A percentile compares a stretch with the other conserved stretches of the same genome.
These are phyloP conservation scores for Yponomeuta evonymella DNA, from an alignment of 2,888 invertebrate species.

Conservation along the genomic window DNA sequence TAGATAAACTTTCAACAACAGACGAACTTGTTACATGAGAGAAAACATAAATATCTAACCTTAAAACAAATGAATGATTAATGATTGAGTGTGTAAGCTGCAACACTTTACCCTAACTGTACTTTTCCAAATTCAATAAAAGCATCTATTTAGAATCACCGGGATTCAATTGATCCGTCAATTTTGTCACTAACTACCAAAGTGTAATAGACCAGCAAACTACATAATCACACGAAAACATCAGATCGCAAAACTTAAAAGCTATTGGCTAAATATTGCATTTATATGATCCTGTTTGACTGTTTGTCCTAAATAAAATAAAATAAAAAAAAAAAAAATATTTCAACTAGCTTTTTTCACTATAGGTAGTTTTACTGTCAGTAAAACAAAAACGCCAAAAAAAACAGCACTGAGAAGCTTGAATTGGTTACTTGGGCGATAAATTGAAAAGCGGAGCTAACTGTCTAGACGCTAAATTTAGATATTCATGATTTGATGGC, in stretches of 20 bases:
- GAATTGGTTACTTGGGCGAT: background rate
- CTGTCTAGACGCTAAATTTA: background rate
- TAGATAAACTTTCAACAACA: background rate
- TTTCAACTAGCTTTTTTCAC: background rate
- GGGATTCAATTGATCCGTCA: background rate
- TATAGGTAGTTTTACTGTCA: background rate
- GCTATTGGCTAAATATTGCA: slow-evolving; percentile 1
- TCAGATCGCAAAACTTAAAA: background rate
- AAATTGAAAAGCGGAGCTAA: slow-evolving; percentile 8
- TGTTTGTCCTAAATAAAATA: too few relatives aligned
- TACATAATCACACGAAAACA: background rate
- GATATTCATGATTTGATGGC: background rate
- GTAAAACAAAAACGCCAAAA: too few relatives aligned
- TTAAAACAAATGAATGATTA: too few relatives aligned
- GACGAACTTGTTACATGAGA: background rate
- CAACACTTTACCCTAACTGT: background rate
- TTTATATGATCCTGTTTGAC: too few relatives aligned
- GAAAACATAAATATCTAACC: too few relatives aligned
- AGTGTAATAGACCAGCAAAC: background rate
- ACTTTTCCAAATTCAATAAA: background rate
- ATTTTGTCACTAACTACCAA: background rate
- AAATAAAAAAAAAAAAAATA: too few relatives aligned
- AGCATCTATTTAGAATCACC: background rate
- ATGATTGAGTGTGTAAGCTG: background rate
- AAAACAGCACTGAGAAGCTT: background rate